Evolutionary conservation across 2,797 vertebrate species (phyloP), one percentile per base, ranked within the genome.

Genomic region (Anguilla marmorata): DNA sequence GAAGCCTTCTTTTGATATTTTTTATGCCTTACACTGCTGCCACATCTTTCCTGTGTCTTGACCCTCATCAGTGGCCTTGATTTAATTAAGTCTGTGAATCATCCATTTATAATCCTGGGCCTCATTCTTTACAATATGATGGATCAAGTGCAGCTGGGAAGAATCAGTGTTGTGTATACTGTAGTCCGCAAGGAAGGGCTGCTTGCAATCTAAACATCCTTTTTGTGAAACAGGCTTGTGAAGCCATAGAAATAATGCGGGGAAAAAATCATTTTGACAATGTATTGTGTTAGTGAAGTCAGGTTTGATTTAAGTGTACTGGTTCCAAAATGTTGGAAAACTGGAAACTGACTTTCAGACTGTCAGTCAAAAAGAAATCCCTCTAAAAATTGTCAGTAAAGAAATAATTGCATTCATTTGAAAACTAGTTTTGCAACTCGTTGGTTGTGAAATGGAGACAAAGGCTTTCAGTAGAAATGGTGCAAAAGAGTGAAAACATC

Each of bases 201-300:
- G 24, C 85, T 54, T 79, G 54, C 41, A 60, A n/a, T 79, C 50
- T 76, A 88, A 79, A 85, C 84, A 88, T 88, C 72, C 84, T n/a
- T 88, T 50, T 72, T 45, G 50, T 45, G 21, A 74, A 27, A 85
- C 83, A 80, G 21, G 24, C 58, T n/a, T 21, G 33, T 37, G 85
- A 48, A 60, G 60, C 69, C n/a, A 24, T n/a, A 24, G 50, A 63
- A 72, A 88, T 58, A 84, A 21, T 88, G 54, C 48, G 7, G 80
- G 85, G 58, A 56, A 5, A 2, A 58, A 58, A 85, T 50, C 12
- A 56, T 56, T 72, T 85, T 52, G 85, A 74, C 84, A 85, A 66
- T 52, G 69, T 48, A 45, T 45, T 69, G 84, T 76, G 66, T 21
- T 50, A 85, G n/a, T 88, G 63, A 63, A 66, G 21, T 60, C 60